A percentile compares a stretch with the other conserved stretches of the same genome.
phyloP scores from a whole-genome alignment of 2,113 vertebrate species.

The Tragelaphus imberbis region DNA sequence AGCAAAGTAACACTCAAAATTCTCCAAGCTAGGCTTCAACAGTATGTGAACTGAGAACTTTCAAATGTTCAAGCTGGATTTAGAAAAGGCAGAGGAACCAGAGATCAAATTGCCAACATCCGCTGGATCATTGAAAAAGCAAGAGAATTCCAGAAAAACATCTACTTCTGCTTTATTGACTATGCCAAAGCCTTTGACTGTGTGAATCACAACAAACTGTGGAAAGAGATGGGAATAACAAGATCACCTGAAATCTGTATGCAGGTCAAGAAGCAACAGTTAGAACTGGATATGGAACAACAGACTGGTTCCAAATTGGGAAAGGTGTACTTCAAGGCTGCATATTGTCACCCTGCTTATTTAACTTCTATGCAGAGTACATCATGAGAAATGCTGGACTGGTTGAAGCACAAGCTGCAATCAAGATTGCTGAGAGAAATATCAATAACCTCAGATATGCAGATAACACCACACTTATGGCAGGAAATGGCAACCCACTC shows the following conservation, averaged over 20 bases:
- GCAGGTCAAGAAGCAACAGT: not conserved
- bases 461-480: not conserved
- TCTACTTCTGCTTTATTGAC: not conserved
- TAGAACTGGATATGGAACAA: not conserved
- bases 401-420: not conserved
- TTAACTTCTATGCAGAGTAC: not conserved
- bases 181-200: not conserved
- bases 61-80: not conserved
- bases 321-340: rapidly evolving
- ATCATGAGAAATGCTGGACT: not conserved
- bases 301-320: not conserved
- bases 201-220: not conserved
- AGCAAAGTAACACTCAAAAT: not conserved
- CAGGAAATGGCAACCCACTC: not conserved
- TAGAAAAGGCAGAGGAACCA: not conserved
- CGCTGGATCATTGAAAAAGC: not conserved
- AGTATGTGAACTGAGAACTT: not conserved
- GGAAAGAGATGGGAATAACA: not conserved
- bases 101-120: not conserved
- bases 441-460: not conserved
- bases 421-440: not conserved
- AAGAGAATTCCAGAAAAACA: not conserved
- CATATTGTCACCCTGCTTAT: not conserved
- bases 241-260: not conserved
- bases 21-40: not conserved